Percentiles rank a stretch among this genome's conserved stretches.
These are phyloP conservation scores for Lucinisca nassula DNA, from an alignment of 2,888 invertebrate genomes.

Conservation along the genomic window DNA sequence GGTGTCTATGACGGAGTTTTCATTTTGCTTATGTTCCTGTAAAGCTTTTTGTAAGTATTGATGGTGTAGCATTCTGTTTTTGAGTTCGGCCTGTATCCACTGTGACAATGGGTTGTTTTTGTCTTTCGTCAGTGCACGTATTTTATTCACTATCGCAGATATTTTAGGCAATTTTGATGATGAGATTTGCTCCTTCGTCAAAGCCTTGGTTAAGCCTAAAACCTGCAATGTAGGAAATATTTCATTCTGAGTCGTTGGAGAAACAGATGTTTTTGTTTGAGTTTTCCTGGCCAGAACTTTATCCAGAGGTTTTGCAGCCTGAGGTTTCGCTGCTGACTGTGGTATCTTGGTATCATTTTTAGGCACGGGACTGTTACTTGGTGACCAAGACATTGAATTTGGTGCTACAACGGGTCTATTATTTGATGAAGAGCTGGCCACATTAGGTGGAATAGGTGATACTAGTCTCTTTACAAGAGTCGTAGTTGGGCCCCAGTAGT, in stretches of 20 bases:
- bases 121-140: background rate
- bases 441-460: background rate
- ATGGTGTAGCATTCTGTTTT: background rate
- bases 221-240: background rate
- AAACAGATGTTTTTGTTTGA: background rate
- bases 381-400: background rate
- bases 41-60: background rate
- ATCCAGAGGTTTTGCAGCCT: background rate
- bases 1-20: background rate
- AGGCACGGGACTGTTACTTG: background rate
- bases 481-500: background rate
- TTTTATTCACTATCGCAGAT: background rate
- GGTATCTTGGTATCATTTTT: background rate
- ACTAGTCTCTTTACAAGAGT: background rate
- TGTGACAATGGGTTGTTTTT: background rate
- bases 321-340: background rate
- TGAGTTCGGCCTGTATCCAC: background rate
- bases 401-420: too few species aligned
- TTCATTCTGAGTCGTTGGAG: background rate
- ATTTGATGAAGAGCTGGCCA: too few species aligned
- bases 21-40: background rate
- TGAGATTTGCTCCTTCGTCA: background rate
- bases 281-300: background rate
- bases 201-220: too few species aligned
- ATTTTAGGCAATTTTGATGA: background rate